These are phyloP conservation scores for Siniperca undulata DNA, from an alignment of 2,797 vertebrate genomes.

Conservation along the genomic window DNA sequence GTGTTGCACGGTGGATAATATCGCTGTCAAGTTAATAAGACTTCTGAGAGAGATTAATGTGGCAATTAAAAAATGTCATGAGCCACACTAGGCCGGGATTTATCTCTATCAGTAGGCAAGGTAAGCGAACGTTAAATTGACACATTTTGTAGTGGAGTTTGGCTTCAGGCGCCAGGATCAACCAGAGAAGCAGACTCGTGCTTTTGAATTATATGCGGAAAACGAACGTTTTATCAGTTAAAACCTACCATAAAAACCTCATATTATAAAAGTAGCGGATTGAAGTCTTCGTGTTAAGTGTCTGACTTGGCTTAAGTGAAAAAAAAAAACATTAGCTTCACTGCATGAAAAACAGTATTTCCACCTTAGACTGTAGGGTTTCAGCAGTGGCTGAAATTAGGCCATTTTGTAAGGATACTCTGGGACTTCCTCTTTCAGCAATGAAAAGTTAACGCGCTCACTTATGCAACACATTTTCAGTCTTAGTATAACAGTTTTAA, in stretches of 20 bases:
- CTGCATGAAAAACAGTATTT: background rate
- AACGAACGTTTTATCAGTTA: background rate
- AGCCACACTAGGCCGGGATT: background rate
- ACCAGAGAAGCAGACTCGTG: background rate
- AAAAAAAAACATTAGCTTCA: background rate
- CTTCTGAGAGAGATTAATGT: background rate
- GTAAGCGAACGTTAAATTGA: background rate
- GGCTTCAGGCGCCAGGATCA: background rate
- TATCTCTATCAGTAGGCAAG: background rate
- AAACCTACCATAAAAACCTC: background rate
- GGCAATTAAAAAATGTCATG: too few species aligned
- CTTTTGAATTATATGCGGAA: background rate
- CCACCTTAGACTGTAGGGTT: fast-evolving
- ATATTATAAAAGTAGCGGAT: background rate
- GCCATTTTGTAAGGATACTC: conserved; percentile 44
- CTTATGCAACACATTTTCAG: background rate
- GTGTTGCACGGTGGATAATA: too few species aligned
- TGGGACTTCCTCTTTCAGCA: background rate
- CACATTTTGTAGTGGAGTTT: background rate
- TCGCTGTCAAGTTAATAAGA: background rate
- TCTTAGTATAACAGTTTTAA: background rate
- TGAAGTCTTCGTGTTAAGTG: fast-evolving
- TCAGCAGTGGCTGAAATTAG: background rate
- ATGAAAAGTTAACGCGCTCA: background rate
- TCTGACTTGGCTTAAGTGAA: background rate